Percentiles rank a stretch among this genome's conserved stretches.
Conservation (phyloP, 2,113 vertebrate species). For the Bothrops jararaca region DNA sequence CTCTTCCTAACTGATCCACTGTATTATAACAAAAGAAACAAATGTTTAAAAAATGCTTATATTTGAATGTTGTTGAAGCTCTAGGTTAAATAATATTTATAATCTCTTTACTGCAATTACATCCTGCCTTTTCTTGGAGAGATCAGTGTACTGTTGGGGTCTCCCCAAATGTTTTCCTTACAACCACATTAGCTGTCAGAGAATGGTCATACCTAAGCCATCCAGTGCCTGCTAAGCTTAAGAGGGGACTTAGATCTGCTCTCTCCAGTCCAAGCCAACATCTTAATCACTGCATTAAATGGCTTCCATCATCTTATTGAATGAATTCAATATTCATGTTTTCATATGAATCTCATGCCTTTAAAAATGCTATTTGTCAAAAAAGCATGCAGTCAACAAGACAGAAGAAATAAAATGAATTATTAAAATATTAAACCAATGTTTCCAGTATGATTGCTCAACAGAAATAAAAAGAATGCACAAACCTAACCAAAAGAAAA, state of each 20-base stretch:
- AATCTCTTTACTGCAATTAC: neutral
- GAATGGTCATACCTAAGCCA: neutral
- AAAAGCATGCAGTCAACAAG: neutral
- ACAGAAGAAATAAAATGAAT: neutral
- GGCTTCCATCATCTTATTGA: neutral
- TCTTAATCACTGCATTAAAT: neutral
- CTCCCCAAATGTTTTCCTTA: neutral
- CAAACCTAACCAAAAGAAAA: slow-evolving; percentile 22
- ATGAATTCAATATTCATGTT: neutral
- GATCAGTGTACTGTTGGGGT: neutral
- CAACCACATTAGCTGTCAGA: neutral
- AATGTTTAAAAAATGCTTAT: neutral
- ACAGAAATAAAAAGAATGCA: slow-evolving; percentile 27
- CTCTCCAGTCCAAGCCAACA: neutral
- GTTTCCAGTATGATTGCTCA: neutral
- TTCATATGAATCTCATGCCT: neutral
- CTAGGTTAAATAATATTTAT: neutral
- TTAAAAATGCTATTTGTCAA: neutral
- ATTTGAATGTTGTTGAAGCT: neutral
- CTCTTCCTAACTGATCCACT: neutral
- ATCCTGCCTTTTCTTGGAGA: neutral
- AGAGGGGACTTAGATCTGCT: neutral
- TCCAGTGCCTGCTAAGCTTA: neutral
- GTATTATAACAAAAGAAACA: neutral
- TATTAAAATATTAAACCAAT: neutral